These are phyloP conservation scores for Philaethria dido DNA, from an alignment of 2,888 invertebrate genomes.

Conservation along the genomic window DNA sequence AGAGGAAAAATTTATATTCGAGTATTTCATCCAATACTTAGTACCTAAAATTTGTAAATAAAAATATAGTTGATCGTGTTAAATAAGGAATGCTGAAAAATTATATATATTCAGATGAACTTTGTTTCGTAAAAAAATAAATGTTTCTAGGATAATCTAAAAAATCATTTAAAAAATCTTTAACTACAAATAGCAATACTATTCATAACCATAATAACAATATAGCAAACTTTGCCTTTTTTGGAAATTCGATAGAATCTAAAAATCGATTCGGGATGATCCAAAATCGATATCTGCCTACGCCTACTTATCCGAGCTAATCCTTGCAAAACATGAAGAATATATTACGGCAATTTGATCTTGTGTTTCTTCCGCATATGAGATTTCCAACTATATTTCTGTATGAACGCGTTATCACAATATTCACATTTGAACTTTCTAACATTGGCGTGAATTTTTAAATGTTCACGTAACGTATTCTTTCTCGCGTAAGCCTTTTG, in stretches of 20 bases:
- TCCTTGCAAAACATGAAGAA: not conserved
- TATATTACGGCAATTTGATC: slow-evolving; percentile 36
- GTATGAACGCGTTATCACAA: slow-evolving; percentile 50
- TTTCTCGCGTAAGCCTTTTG: slow-evolving; percentile 50
- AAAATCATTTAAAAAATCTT: not conserved
- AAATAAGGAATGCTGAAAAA: not conserved
- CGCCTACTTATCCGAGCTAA: slow-evolving; percentile 3
- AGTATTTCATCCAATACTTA: slow-evolving; percentile 1
- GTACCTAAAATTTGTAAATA: slow-evolving; percentile 5
- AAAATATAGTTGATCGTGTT: not conserved
- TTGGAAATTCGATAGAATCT: slow-evolving; percentile 2
- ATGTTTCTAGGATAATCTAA: not conserved
- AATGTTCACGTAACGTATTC: slow-evolving; percentile 53
- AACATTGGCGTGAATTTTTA: slow-evolving; percentile 56
- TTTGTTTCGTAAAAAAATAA: slow-evolving; percentile 7
- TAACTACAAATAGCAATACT: not conserved
- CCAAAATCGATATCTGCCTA: slow-evolving; percentile 6
- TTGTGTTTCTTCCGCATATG: slow-evolving; percentile 50
- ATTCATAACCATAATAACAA: slow-evolving; percentile 1
- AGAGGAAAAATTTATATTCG: not conserved
- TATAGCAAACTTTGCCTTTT: slow-evolving; percentile 12
- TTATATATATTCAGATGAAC: not conserved
- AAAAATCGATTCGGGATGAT: slow-evolving; percentile 1
- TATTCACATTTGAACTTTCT: slow-evolving; percentile 52
- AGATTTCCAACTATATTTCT: slow-evolving; percentile 51